Evolutionary conservation across 2,797 vertebrate species (phyloP), one percentile per base, ranked within the genome.

Genomic region (Scolopax rusticola): DNA sequence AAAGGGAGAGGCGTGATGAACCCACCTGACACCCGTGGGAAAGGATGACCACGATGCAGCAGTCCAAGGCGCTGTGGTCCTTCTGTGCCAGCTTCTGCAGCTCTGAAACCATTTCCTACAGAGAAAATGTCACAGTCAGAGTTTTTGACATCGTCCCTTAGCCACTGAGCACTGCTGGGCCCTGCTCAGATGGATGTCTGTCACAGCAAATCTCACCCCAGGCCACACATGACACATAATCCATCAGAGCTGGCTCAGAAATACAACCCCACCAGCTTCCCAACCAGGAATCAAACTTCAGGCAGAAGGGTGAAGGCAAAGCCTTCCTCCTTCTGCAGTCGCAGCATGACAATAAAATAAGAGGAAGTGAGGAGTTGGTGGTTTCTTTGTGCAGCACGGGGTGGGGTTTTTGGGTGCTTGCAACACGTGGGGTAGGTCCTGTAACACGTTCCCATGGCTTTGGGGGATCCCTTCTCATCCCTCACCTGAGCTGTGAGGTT

Each of bases 21-120:
- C 97, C 90, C 97, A 99, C 99, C 99, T 99, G 98, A 41, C 98
- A 98, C 47, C 99, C 99, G 0, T 99, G 99, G 59, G 99, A 99
- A 27, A 99, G 98, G 81, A 99, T 98, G 91, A 99, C 96, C 53
- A 99, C 99, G 8, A 99, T 95, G 25, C 99, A 99, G 97, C 99
- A 99, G 98, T 99, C 99, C 89, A 97, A 97, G 3, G 95, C 43
- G 0, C 97, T 94, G 93, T 99, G 99, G 94, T 99, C 98, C 74
- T 8, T 95, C 93, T 20, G 96, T 0, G 98, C 98, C 96, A 99
- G 97, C 33, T 82, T 61, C 36, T 56, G 93, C 95, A 99, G 95
- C 33, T 98, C 98, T 6, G 47, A 59, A 48, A 84, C 95, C 93
- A 99, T 99, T 78, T 98, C 97, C 99, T 99, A 81, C 15, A 2